Percentiles rank a stretch among this genome's conserved stretches.
phyloP scores from a whole-genome alignment of 2,797 vertebrate species.

The Novumbra hubbsi region DNA sequence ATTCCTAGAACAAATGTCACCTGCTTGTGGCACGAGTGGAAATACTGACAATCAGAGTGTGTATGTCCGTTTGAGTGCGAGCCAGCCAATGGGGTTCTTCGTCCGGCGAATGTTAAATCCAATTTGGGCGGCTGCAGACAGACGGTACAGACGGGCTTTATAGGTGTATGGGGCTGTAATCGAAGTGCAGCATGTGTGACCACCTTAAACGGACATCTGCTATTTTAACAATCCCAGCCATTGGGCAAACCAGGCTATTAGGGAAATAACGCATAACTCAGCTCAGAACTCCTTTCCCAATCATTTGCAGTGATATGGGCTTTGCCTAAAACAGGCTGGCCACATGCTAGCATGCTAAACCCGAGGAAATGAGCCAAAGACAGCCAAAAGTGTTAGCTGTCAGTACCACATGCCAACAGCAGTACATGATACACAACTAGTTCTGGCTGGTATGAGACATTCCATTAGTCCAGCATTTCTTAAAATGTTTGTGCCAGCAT shows the following conservation, averaged over 20 bases:
- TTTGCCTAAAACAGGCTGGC: slow-evolving; percentile 27
- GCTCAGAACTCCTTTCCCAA: not conserved
- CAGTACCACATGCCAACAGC: not conserved
- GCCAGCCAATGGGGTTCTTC: not conserved
- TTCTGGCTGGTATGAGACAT: slow-evolving; percentile 7
- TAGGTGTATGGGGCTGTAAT: slow-evolving; percentile 16
- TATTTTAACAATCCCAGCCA: slow-evolving; percentile 20
- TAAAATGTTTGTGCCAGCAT: not conserved
- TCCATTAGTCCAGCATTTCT: not conserved
- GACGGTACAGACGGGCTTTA: slow-evolving; percentile 32
- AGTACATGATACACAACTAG: slow-evolving; percentile 11
- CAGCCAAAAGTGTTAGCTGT: slow-evolving; percentile 18
- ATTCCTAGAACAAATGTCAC: not conserved
- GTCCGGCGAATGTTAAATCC: slow-evolving; percentile 4
- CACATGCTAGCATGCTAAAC: slow-evolving; percentile 22
- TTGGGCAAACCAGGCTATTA: slow-evolving; percentile 26
- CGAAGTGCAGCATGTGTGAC: slow-evolving; percentile 39
- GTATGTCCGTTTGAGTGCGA: not conserved
- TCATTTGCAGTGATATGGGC: slow-evolving; percentile 17
- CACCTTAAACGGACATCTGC: slow-evolving; percentile 35
- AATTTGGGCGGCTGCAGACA: slow-evolving; percentile 1
- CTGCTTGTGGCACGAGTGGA: not conserved
- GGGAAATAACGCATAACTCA: slow-evolving; percentile 26
- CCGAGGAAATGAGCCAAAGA: slow-evolving; percentile 1
- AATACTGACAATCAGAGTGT: not conserved